Evolutionary conservation across 1,140 invertebrate genomes (phyloP).

Genomic region (Chymomyza costata): DNA sequence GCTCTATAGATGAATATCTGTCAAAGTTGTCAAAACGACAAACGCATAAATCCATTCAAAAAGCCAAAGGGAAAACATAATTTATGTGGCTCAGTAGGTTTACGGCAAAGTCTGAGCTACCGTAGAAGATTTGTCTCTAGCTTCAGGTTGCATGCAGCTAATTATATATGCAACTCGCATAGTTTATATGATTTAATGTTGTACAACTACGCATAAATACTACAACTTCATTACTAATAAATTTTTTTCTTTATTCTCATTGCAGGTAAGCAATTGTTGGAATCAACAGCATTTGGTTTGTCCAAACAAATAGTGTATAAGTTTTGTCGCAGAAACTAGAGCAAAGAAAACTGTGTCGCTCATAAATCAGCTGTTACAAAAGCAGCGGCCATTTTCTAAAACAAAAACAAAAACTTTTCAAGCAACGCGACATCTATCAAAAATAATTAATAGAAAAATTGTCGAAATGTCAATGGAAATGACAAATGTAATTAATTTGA

Average conservation of each 20-base stretch:
- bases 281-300: too few relatives aligned
- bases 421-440: constrained; percentile 52
- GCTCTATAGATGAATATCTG: constrained; percentile 56
- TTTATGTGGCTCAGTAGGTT: constrained; percentile 58
- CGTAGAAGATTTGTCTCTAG: too few relatives aligned
- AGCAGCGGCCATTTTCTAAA: constrained; percentile 32
- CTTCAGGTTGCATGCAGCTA: background rate
- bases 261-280: constrained; percentile 63
- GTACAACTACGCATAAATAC: constrained; percentile 8
- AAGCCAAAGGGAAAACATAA: constrained; percentile 42
- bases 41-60: constrained; percentile 20
- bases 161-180: constrained; percentile 31
- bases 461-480: constrained; percentile 68
- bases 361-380: constrained; percentile 70
- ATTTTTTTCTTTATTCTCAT: constrained; percentile 24
- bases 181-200: constrained; percentile 8
- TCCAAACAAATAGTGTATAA: constrained; percentile 24
- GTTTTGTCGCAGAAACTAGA: constrained; percentile 50
- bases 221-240: constrained; percentile 26
- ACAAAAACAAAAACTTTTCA: background rate
- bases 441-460: constrained; percentile 73
- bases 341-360: constrained; percentile 57
- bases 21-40: constrained; percentile 62
- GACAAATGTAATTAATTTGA: constrained; percentile 70
- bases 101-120: background rate